phyloP scores from a whole-genome alignment of 2,888 invertebrate species.

The Macrophya annulata region DNA sequence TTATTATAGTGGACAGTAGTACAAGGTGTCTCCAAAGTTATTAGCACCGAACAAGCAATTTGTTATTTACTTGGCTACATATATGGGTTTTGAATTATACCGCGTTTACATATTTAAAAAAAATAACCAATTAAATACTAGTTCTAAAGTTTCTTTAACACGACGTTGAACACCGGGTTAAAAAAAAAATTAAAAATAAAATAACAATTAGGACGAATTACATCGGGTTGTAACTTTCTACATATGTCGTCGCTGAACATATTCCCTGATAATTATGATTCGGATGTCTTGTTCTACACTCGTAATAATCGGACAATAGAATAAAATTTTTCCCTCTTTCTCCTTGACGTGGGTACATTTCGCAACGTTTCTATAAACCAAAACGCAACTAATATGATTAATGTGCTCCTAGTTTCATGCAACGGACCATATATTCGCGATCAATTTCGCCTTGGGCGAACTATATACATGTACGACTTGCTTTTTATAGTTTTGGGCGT shows the following conservation, averaged over 20 bases:
- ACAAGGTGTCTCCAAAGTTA: constrained; percentile 51
- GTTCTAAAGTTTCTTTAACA: constrained; percentile 19
- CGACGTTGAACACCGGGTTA: neutral
- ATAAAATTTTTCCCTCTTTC: neutral
- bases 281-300: neutral
- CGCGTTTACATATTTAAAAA: constrained; percentile 27
- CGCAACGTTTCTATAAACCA: neutral
- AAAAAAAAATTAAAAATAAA: too few relatives aligned
- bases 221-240: neutral
- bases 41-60: constrained; percentile 51
- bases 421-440: neutral
- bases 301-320: too few relatives aligned
- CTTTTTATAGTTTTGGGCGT: constrained; percentile 25
- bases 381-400: neutral
- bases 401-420: neutral
- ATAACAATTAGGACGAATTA: constrained; percentile 30
- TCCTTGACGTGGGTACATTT: neutral
- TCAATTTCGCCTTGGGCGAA: neutral
- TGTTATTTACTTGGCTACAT: constrained; percentile 42
- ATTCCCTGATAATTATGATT: neutral
- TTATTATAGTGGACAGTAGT: constrained; percentile 40
- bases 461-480: neutral
- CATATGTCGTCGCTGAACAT: neutral
- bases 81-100: constrained; percentile 8
- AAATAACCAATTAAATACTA: constrained; percentile 28